These are phyloP conservation scores for Entomyzon cyanotis DNA, from an alignment of 2,113 vertebrate species.

Conservation along the genomic window DNA sequence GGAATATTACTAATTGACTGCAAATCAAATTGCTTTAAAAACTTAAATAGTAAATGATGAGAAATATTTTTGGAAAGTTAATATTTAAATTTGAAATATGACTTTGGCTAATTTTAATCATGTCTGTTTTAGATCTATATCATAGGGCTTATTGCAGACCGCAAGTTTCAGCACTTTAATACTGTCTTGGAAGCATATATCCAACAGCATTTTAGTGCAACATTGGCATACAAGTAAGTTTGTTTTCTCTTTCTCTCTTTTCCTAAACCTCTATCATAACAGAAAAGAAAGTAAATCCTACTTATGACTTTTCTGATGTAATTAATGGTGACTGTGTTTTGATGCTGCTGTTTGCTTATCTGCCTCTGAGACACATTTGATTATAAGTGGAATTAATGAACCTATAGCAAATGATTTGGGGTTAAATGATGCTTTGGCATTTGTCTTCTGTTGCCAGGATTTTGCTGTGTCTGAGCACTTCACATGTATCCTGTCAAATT, in stretches of 20 bases:
- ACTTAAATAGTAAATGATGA: background rate
- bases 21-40: background rate
- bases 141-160: constrained; percentile 94
- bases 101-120: background rate
- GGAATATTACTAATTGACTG: background rate
- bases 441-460: background rate
- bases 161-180: constrained; percentile 98
- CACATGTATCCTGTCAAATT: background rate
- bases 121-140: constrained; percentile 89
- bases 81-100: background rate
- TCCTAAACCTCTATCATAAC: background rate
- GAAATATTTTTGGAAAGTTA: background rate
- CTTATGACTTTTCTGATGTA: background rate
- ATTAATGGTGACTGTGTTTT: background rate
- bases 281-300: background rate
- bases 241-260: background rate
- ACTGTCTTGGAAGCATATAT: constrained; percentile 96
- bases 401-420: background rate
- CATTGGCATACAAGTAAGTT: constrained; percentile 95
- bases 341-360: background rate
- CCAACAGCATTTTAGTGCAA: constrained; percentile 97
- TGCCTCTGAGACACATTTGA: background rate
- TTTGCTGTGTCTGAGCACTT: background rate
- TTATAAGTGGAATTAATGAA: background rate
- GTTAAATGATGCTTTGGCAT: background rate